Conservation (phyloP, 2,888 invertebrate species). For the Anoncus sp. region DNA sequence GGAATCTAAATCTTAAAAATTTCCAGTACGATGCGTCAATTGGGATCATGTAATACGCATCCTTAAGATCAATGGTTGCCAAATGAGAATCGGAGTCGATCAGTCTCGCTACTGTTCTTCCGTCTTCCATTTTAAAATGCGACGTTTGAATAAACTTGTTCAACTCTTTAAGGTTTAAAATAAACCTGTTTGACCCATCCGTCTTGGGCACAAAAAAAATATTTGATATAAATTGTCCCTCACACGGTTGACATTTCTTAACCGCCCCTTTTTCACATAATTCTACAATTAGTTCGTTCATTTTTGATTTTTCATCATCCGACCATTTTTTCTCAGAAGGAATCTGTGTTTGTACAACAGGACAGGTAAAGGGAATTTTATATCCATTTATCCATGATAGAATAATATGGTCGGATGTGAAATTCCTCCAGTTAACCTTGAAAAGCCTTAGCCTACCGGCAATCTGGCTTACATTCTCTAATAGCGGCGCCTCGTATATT, state of each 20-base stretch:
- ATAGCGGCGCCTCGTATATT: too few species aligned
- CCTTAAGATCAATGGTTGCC: constrained; percentile 49
- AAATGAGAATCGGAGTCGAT: constrained; percentile 31
- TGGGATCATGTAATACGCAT: constrained; percentile 57
- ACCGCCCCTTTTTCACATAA: not conserved
- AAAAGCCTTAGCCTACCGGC: constrained; percentile 35
- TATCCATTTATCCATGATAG: constrained; percentile 19
- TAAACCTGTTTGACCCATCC: not conserved
- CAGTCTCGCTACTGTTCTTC: constrained; percentile 30
- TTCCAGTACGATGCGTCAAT: constrained; percentile 60
- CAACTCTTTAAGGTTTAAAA: constrained; percentile 31
- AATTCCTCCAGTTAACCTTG: constrained; percentile 13
- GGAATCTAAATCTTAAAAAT: constrained; percentile 66
- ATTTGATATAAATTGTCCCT: not conserved
- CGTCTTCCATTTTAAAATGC: constrained; percentile 61
- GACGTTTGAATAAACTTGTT: constrained; percentile 43
- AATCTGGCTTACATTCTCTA: constrained; percentile 3
- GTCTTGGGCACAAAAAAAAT: not conserved
- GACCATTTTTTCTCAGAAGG: not conserved
- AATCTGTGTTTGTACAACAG: not conserved
- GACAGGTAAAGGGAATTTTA: not conserved
- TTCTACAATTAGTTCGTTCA: too few species aligned
- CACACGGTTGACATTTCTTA: not conserved
- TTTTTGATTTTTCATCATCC: too few species aligned
- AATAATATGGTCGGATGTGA: constrained; percentile 20